Percentiles rank a stretch among this genome's conserved stretches.
Conservation (phyloP, 2,113 vertebrate genomes). For the Podocnemis expansa region DNA sequence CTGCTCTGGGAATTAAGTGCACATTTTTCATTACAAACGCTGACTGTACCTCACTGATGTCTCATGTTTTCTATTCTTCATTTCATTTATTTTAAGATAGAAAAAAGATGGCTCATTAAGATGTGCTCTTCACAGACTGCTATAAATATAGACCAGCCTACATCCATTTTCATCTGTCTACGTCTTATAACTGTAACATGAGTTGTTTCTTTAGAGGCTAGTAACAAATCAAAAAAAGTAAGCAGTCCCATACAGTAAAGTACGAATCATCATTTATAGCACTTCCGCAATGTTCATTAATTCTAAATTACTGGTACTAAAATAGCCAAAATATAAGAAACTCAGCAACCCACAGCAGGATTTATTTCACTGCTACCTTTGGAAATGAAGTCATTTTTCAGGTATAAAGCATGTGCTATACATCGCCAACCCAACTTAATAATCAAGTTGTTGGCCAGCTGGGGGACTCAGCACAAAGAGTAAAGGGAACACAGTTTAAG, state of each 20-base stretch:
- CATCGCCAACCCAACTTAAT: background rate
- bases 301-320: background rate
- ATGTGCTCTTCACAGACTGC: background rate
- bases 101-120: conserved; percentile 10
- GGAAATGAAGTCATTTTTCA: background rate
- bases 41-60: background rate
- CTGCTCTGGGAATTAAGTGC: background rate
- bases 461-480: background rate
- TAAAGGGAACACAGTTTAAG: background rate
- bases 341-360: background rate
- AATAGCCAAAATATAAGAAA: background rate
- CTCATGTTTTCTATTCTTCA: background rate
- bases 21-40: conserved; percentile 22
- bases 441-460: background rate
- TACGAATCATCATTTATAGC: background rate
- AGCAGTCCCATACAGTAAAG: fast-evolving
- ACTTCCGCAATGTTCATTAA: background rate
- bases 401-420: background rate
- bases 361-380: background rate
- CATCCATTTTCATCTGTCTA: background rate
- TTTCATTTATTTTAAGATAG: conserved; percentile 22
- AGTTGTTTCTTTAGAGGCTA: background rate
- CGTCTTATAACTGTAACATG: background rate
- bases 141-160: background rate
- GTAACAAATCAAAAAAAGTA: background rate